Evolutionary conservation across 2,113 vertebrate genomes (phyloP).

Genomic region (Misgurnus mizolepis): DNA sequence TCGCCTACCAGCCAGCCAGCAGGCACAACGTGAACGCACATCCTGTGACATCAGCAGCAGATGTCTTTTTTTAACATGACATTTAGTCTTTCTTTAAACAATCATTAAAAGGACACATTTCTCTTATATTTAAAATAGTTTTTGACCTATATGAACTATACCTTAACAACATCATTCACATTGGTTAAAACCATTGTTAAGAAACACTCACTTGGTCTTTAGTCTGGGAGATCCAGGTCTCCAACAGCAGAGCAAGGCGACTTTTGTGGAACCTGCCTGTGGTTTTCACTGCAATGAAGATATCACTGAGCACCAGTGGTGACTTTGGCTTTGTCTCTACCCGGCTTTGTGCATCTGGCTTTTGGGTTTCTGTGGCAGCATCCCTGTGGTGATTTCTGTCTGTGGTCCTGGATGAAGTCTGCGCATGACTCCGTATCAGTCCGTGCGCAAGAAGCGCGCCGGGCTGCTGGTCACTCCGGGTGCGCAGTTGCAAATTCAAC

Average conservation of each 20-base stretch:
- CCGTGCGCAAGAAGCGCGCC: background rate
- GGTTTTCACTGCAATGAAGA: conserved; percentile 89
- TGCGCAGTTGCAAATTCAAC: conserved; percentile 67
- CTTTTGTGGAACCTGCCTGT: conserved; percentile 84
- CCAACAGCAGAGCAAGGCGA: conserved; percentile 83
- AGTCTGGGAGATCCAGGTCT: conserved; percentile 88
- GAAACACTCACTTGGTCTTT: conserved; percentile 79
- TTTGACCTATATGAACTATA: background rate
- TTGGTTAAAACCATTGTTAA: background rate
- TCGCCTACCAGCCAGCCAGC: background rate
- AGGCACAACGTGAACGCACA: background rate
- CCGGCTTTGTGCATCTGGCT: background rate
- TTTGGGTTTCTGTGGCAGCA: background rate
- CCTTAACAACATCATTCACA: background rate
- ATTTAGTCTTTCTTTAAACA: too few species aligned
- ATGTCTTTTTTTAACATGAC: too few species aligned
- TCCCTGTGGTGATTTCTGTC: background rate
- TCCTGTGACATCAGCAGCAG: conserved; percentile 2
- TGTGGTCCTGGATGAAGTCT: background rate
- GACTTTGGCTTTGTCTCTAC: background rate
- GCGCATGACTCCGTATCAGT: background rate
- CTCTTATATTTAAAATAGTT: background rate
- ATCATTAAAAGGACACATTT: too few species aligned
- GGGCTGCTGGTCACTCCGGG: conserved; percentile 37
- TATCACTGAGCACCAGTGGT: conserved; percentile 67